Percentiles rank a stretch among this genome's conserved stretches.
These are phyloP conservation scores for Emydocephalus ijimae DNA, from an alignment of 2,113 vertebrate species.

Conservation along the genomic window DNA sequence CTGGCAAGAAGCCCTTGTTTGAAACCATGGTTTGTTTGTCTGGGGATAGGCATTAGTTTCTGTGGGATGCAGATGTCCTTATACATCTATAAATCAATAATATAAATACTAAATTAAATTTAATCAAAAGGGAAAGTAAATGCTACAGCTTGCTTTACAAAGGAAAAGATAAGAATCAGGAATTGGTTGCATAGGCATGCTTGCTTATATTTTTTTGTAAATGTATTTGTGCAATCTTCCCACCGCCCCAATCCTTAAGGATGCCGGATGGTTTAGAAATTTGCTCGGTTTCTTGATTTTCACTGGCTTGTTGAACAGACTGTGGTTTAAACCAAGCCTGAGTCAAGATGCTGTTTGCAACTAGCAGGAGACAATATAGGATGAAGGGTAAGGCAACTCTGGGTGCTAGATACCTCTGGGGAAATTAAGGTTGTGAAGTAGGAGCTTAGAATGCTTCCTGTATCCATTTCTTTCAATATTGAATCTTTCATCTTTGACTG, in stretches of 20 bases:
- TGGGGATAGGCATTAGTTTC: background rate
- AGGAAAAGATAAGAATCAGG: background rate
- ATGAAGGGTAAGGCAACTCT: background rate
- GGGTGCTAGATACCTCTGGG: rapidly evolving
- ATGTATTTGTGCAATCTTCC: background rate
- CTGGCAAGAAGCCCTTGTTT: background rate
- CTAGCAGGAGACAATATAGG: background rate
- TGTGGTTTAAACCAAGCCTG: background rate
- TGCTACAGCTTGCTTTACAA: background rate
- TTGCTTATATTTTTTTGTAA: background rate
- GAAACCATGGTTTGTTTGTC: background rate
- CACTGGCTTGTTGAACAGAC: background rate
- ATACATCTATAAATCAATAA: background rate
- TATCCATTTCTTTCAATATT: conserved; percentile 22
- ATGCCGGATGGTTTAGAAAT: background rate
- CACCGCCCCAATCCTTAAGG: background rate
- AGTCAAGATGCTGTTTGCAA: background rate
- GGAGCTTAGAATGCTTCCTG: conserved; percentile 18
- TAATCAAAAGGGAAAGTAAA: background rate
- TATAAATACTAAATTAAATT: background rate
- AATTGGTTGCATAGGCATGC: background rate
- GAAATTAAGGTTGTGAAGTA: conserved; percentile 2
- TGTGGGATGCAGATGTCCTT: background rate
- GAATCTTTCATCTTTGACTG: conserved; percentile 45
- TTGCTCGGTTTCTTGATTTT: background rate